These are phyloP conservation scores for Stercorarius parasiticus DNA, from an alignment of 2,113 vertebrate species.

Conservation along the genomic window DNA sequence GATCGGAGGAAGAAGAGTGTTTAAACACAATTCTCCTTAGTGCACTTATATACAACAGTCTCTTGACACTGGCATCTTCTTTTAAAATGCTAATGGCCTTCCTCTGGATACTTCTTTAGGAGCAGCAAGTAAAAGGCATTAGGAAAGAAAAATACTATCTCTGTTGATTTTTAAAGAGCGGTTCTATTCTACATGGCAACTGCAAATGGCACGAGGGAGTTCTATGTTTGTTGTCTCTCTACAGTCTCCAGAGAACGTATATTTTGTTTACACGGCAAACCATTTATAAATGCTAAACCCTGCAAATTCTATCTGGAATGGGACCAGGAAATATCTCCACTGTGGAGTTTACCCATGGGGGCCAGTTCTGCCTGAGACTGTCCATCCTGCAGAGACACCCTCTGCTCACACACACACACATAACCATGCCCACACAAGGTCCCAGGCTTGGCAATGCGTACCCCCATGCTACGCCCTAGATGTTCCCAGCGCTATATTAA, in stretches of 20 bases:
- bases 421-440: background rate
- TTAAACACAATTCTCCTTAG: background rate
- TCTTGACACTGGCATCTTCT: background rate
- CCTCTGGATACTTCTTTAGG: background rate
- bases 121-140: background rate
- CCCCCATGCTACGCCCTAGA: background rate
- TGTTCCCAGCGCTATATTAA: background rate
- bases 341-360: background rate
- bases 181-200: background rate
- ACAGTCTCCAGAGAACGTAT: conserved; percentile 22
- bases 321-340: conserved; percentile 10
- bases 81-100: conserved; percentile 29
- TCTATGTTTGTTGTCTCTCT: conserved; percentile 30
- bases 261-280: conserved; percentile 53
- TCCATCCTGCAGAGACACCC: background rate
- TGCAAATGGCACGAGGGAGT: conserved; percentile 22
- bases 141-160: background rate
- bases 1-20: background rate
- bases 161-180: background rate
- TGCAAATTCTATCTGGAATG: conserved; percentile 35
- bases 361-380: background rate
- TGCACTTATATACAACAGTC: background rate
- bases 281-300: conserved; percentile 37
- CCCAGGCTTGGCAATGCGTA: rapidly evolving
- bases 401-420: background rate